Evolutionary conservation across 2,797 vertebrate genomes (phyloP), one percentile per base, ranked within the genome.

Genomic region (Chaenodraco wilsoni): DNA sequence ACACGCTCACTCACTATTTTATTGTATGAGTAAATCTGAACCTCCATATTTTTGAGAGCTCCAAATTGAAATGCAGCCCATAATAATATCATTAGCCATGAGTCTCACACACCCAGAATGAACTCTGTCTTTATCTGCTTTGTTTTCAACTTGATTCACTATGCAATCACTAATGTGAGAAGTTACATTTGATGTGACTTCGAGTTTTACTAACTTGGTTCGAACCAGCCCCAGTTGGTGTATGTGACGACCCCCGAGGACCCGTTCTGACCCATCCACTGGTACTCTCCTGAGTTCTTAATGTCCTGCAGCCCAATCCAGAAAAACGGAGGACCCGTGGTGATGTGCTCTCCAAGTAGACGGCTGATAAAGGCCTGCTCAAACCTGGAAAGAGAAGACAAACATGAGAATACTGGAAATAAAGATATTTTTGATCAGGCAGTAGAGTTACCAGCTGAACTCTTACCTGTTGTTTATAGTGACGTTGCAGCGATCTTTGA

Each of bases 301-400:
- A 84, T 72, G 85, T 97, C 96, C 89, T 95, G 95, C 82, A 99
- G 92, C 49, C 96, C 96, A 0, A 93, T 96, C 98, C 98, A 99
- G 84, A 97, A 98, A 85, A 95, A 95, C 59, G 92, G 94, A 21
- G 84, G 81, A 43, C 93, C 78, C 45, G 73, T 87, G 82, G 84
- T 84, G 8, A 91, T 90, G 12, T 96, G 87, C 49, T 95, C 94
- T 78, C 86, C 90, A 45, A 99, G 95, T 14, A 99, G 91, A 69
- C 90, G 93, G 87, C 93, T 99, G 87, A 99, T 93, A 72, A 95
- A 99, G 76, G 96, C 95, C 92, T 99, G 98, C 71, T 99, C 98
- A 90, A 98, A 99, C 86, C 98, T 99, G 92, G 10, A 72, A 44
- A 61, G 10, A 65, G 63, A 2, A 54, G 60, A 10, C 2, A 77